Conservation (phyloP, 2,113 vertebrate species). For the Xerus inauris region DNA sequence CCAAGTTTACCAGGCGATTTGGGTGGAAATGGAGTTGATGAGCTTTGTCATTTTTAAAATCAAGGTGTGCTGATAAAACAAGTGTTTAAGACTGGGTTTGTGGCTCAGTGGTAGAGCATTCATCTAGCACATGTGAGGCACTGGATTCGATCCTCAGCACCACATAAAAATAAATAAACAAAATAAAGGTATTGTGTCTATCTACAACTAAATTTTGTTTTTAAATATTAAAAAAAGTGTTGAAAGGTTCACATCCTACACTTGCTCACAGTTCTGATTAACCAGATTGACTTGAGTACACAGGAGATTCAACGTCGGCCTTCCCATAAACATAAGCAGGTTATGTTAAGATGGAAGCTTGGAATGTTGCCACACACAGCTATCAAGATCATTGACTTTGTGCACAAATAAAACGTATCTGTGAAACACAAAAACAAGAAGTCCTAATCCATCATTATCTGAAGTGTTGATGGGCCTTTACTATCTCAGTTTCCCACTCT, state of each 20-base stretch:
- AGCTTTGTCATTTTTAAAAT: constrained; percentile 88
- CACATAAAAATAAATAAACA: too few species aligned
- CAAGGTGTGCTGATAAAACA: constrained; percentile 89
- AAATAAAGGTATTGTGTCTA: too few species aligned
- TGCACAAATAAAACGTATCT: background rate
- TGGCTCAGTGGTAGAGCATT: too few species aligned
- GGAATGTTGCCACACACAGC: too few species aligned
- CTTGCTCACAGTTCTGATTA: background rate
- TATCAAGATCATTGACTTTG: too few species aligned
- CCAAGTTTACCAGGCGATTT: constrained; percentile 89
- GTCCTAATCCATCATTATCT: background rate
- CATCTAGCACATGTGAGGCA: too few species aligned
- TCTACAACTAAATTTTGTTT: too few species aligned
- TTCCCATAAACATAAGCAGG: background rate
- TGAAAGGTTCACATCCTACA: background rate
- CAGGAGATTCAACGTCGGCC: background rate
- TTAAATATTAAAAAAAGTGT: too few species aligned
- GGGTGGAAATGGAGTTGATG: constrained; percentile 89
- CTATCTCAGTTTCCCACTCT: background rate
- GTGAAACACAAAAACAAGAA: background rate
- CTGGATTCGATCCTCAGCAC: too few species aligned
- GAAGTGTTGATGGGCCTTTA: background rate
- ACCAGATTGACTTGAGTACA: background rate
- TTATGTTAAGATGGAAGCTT: background rate
- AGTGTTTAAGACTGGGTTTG: too few species aligned